Percentiles rank a stretch among this genome's conserved stretches.
Conservation (phyloP, 2,888 invertebrate genomes). For the Meganola albula region DNA sequence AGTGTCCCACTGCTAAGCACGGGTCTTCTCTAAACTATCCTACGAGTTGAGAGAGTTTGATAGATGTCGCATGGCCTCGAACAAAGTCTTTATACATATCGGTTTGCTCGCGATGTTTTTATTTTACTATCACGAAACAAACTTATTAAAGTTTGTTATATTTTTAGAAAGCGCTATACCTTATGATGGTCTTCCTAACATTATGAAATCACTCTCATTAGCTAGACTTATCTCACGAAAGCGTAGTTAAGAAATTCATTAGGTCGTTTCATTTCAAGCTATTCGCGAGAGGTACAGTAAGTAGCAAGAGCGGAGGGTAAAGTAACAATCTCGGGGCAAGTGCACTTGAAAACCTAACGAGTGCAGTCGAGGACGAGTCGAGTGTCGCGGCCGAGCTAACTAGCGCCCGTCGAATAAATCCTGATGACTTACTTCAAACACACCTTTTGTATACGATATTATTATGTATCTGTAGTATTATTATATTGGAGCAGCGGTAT, state of each 20-base stretch:
- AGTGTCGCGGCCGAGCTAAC: conserved; percentile 51
- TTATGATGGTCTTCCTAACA: conserved; percentile 14
- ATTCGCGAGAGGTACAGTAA: conserved; percentile 26
- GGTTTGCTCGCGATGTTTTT: too few relatives aligned
- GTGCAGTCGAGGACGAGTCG: conserved; percentile 47
- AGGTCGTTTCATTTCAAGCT: conserved; percentile 35
- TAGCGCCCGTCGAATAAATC: conserved; percentile 39
- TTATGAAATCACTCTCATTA: conserved; percentile 19
- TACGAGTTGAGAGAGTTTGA: too few relatives aligned
- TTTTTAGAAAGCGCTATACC: too few relatives aligned
- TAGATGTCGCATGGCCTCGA: too few relatives aligned
- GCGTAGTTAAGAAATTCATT: conserved; percentile 36
- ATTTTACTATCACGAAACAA: too few relatives aligned
- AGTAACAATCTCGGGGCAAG: conserved; percentile 54
- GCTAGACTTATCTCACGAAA: conserved; percentile 9
- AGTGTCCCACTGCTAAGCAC: too few relatives aligned
- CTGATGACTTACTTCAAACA: conserved; percentile 18
- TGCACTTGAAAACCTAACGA: conserved; percentile 53
- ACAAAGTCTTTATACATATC: too few relatives aligned
- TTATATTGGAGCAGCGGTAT: too few relatives aligned
- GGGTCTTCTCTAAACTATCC: too few relatives aligned
- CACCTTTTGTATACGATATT: not conserved
- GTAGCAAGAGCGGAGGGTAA: conserved; percentile 30
- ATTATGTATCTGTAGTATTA: too few relatives aligned
- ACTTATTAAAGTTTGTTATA: too few relatives aligned